Percentiles rank a stretch among this genome's conserved stretches.
phyloP scores from a whole-genome alignment of 2,888 invertebrate genomes.

The Lasioglossum figueresi region DNA sequence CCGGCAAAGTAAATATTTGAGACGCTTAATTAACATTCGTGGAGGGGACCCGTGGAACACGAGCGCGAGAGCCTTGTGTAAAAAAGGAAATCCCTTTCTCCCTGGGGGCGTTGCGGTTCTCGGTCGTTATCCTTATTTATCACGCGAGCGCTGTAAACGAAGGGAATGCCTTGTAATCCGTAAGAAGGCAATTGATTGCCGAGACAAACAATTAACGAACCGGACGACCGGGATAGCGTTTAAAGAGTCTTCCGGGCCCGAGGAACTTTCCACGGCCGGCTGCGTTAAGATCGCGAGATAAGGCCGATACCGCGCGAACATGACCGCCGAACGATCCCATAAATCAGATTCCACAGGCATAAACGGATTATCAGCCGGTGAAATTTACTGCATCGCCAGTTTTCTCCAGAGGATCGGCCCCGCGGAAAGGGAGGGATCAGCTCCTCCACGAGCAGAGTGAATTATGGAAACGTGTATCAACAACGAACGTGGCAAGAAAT shows the following conservation, averaged over 20 bases:
- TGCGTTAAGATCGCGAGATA: conserved; percentile 49
- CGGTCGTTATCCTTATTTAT: conserved; percentile 46
- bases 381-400: conserved; percentile 64
- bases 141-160: neutral
- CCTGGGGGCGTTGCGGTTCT: neutral
- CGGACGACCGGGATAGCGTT: neutral
- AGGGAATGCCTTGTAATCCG: conserved; percentile 31
- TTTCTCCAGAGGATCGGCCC: conserved; percentile 20
- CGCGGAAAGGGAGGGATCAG: neutral
- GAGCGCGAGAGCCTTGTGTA: neutral
- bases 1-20: conserved; percentile 43
- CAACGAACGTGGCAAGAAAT: conserved; percentile 5
- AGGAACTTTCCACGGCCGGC: neutral
- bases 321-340: conserved; percentile 63
- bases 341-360: conserved; percentile 61
- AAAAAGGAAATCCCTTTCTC: conserved; percentile 15
- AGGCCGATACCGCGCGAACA: conserved; percentile 47
- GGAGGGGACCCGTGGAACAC: neutral
- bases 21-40: conserved; percentile 52
- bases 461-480: conserved; percentile 24
- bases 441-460: neutral
- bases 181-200: conserved; percentile 53
- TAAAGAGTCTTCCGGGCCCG: conserved; percentile 17
- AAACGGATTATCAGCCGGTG: conserved; percentile 68
- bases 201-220: conserved; percentile 35